Evolutionary conservation across 1,140 invertebrate species (phyloP).

Genomic region (Aplysia californica): DNA sequence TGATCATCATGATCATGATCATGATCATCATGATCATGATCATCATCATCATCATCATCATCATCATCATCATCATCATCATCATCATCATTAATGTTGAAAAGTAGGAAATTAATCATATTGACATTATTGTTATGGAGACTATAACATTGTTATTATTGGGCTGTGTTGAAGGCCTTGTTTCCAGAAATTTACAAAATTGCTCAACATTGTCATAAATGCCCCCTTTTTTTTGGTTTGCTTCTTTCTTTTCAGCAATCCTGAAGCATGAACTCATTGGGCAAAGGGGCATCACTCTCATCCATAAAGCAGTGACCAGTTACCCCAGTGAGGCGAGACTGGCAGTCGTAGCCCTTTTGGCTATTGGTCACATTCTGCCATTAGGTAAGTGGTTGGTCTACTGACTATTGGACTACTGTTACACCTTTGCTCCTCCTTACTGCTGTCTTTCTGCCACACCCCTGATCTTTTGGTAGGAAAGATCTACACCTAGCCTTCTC

Average conservation of each 20-base stretch:
- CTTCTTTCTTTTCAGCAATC: neutral
- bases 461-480: too few relatives aligned
- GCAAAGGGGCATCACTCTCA: conserved; percentile 1
- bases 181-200: too few relatives aligned
- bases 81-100: neutral
- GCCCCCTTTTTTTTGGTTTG: neutral
- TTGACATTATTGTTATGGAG: too few relatives aligned
- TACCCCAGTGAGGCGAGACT: conserved; percentile 1
- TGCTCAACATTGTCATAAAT: neutral
- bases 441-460: too few relatives aligned
- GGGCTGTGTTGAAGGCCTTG: too few relatives aligned
- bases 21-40: too few relatives aligned
- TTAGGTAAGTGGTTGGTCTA: neutral
- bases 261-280: conserved; percentile 11
- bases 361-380: conserved; percentile 6
- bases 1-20: too few relatives aligned
- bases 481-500: too few relatives aligned
- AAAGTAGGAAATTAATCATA: neutral
- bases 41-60: too few relatives aligned
- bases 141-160: neutral
- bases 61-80: neutral
- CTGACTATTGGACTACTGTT: neutral
- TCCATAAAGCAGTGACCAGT: neutral
- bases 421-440: too few relatives aligned
- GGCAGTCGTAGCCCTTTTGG: conserved; percentile 3